These are phyloP conservation scores for Drosophila orena DNA, from an alignment of 1,140 invertebrate genomes.

Conservation along the genomic window DNA sequence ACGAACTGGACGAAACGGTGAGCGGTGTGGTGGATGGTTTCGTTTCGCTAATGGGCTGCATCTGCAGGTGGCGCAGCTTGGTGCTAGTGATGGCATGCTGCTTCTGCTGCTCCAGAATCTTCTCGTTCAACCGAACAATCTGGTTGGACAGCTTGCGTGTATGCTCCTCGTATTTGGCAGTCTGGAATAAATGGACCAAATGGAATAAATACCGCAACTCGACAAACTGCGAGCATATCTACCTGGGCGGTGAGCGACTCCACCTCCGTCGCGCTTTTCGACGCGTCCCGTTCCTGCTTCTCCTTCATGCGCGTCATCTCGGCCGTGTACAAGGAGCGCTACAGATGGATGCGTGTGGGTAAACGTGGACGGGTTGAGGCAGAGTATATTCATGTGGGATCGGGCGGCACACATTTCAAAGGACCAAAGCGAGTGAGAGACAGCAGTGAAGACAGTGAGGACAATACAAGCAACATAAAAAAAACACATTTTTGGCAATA, in stretches of 20 bases:
- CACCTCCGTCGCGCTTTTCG: conserved; percentile 47
- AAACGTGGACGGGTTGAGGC: neutral
- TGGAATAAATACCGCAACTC: neutral
- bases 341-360: conserved; percentile 10
- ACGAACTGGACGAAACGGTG: conserved; percentile 6
- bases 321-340: conserved; percentile 85
- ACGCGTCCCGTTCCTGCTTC: conserved; percentile 81
- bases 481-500: neutral
- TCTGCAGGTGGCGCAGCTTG: conserved; percentile 65
- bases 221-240: neutral
- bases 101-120: conserved; percentile 74
- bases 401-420: neutral
- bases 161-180: conserved; percentile 77
- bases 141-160: conserved; percentile 74
- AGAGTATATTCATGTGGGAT: neutral
- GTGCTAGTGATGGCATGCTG: conserved; percentile 69
- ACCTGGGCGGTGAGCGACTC: conserved; percentile 65
- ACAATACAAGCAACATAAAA: neutral
- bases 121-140: conserved; percentile 79
- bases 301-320: conserved; percentile 85
- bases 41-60: conserved; percentile 16
- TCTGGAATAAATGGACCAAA: conserved; percentile 33
- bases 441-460: conserved; percentile 31
- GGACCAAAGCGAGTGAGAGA: conserved; percentile 9
- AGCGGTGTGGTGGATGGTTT: neutral